These are phyloP conservation scores for Hipposideros armiger DNA, from an alignment of 2,113 vertebrate species.

Conservation along the genomic window DNA sequence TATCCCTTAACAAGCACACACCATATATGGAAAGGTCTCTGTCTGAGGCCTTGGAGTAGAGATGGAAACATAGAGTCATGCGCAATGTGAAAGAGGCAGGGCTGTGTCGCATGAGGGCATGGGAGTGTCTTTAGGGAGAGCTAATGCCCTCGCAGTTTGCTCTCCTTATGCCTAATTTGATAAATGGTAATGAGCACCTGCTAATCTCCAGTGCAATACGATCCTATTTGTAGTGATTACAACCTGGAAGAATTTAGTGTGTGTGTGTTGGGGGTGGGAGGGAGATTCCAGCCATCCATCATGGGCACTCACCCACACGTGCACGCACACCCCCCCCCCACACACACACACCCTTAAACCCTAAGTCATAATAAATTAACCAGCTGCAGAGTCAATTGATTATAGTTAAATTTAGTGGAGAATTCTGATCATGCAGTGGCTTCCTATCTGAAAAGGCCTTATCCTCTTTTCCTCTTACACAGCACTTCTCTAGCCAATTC, in stretches of 20 bases:
- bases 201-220: slow-evolving; percentile 61
- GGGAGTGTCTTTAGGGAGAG: background rate
- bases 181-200: slow-evolving; percentile 68
- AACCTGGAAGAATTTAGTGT: background rate
- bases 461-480: background rate
- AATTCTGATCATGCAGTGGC: slow-evolving; percentile 41
- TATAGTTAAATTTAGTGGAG: slow-evolving; percentile 71
- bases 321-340: too few species aligned
- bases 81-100: background rate
- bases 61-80: background rate
- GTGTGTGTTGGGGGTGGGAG: background rate
- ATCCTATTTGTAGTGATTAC: slow-evolving; percentile 71
- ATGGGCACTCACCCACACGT: background rate
- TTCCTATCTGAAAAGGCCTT: slow-evolving; percentile 47
- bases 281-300: background rate
- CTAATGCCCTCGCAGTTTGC: slow-evolving; percentile 60
- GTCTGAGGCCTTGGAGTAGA: background rate
- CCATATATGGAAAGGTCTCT: background rate
- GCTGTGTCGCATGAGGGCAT: background rate
- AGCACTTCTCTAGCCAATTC: slow-evolving; percentile 49
- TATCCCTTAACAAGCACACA: background rate
- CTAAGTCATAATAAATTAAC: background rate
- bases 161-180: slow-evolving; percentile 70
- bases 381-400: background rate
- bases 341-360: background rate